Evolutionary conservation across 2,888 invertebrate species (phyloP), one percentile per base, ranked within the genome.

Genomic region (Netelia inedita): DNA sequence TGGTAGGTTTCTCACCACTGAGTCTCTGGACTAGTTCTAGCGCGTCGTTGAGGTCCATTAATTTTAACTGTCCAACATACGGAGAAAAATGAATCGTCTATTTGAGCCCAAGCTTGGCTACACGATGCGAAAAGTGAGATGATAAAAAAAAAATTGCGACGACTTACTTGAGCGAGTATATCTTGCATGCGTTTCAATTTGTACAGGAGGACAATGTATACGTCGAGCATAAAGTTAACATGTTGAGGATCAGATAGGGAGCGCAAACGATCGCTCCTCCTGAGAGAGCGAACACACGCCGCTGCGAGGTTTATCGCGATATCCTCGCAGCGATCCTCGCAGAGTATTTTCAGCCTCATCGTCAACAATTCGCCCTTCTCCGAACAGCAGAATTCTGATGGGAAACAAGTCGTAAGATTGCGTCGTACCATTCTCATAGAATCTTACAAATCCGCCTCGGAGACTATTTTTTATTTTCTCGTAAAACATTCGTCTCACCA

Each of bases 341-440:
- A 95, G 87, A 96, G 94, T 92, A 95, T 95, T 82, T 95, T 95
- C 87, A 96, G 94, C 87, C 96, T 94, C 93, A 95, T 94, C 90
- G 95, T 94, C 90, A 96, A 94, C 91, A 96, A 94, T 88, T 95
- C 94, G 65, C 95, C 95, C 82, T 95, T 95, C 93, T 96, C 96
- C 89, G 95, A 94, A 88, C 94, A 94, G 91, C 96, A 95, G 94
- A 96, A 96, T 93, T 94, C 94, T 94, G 94, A 74, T 78, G 95
- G 95, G 28, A 53, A 14, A 63, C 6, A 35, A 63, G n/a, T 46
- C 16, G 23, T 65, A 5, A 75, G 35, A 66, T 28, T 28, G 28
- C 5, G 28, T 28, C 28, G 28, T 28, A 28, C 28, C 3, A 28
- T 28, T 28, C 35, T 35, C 35, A 35, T 35, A 35, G 35, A 35